phyloP scores from a whole-genome alignment of 2,113 vertebrate species.

The Bambusicola thoracicus region DNA sequence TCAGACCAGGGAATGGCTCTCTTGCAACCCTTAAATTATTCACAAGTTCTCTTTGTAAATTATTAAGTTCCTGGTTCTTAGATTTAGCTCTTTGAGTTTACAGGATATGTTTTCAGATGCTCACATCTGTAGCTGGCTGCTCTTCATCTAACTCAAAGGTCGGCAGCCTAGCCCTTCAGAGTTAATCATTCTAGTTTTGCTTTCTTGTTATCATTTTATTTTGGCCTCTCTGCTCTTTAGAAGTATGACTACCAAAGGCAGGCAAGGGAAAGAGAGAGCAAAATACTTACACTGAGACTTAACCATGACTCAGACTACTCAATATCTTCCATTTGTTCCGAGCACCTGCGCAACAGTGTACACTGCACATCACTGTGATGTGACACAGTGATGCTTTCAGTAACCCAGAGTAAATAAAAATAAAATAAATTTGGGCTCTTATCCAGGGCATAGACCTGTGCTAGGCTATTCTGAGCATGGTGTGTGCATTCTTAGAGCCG shows the following conservation, averaged over 20 bases:
- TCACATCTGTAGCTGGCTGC: conserved; percentile 16
- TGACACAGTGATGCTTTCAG: neutral
- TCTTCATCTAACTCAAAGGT: neutral
- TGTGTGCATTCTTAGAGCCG: neutral
- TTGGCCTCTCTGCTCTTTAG: neutral
- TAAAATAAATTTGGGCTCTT: neutral
- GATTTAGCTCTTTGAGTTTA: conserved; percentile 52
- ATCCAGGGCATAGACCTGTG: neutral
- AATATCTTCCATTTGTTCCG: neutral
- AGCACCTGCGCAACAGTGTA: neutral
- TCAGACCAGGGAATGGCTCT: conserved; percentile 19
- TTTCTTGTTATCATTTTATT: neutral
- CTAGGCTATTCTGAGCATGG: neutral
- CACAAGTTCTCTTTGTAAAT: conserved; percentile 21
- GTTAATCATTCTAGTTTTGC: neutral
- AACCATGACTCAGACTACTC: neutral
- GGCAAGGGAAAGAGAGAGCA: neutral
- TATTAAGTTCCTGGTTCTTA: conserved; percentile 49
- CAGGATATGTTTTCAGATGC: neutral
- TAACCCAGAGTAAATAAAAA: neutral
- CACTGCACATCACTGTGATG: neutral
- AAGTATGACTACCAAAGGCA: neutral
- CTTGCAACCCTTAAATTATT: conserved; percentile 46
- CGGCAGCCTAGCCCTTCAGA: neutral
- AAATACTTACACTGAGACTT: neutral